Evolutionary conservation across 2,113 vertebrate genomes (phyloP).

Genomic region (Lathamus discolor): DNA sequence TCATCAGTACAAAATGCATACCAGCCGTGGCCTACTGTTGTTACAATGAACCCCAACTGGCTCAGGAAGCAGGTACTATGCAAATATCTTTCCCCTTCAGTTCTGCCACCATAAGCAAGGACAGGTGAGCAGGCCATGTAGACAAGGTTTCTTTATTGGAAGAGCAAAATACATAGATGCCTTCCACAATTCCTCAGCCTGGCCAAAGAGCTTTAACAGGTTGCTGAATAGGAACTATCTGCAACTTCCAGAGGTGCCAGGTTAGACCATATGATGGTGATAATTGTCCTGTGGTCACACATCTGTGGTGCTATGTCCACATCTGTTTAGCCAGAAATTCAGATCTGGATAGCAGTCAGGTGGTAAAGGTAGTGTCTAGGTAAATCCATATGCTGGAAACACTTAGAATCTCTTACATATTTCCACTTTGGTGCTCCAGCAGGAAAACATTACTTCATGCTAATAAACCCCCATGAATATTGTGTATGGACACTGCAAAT

Average conservation of each 20-base stretch:
- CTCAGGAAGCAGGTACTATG: background rate
- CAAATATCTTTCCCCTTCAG: background rate
- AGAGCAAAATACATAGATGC: background rate
- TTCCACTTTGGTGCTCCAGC: background rate
- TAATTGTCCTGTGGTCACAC: background rate
- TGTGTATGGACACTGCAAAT: background rate
- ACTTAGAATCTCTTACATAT: background rate
- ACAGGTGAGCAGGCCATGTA: background rate
- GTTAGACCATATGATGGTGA: background rate
- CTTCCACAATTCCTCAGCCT: background rate
- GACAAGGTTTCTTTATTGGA: background rate
- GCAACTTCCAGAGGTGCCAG: background rate
- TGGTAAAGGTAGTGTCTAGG: background rate
- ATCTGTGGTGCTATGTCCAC: background rate
- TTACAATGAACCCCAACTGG: background rate
- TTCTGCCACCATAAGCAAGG: background rate
- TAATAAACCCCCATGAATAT: background rate
- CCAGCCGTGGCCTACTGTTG: background rate
- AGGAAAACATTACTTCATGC: background rate
- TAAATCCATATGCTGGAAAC: background rate
- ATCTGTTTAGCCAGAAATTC: background rate
- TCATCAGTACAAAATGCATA: background rate
- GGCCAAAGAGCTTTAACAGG: background rate
- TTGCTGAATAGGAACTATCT: background rate
- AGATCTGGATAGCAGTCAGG: background rate